These are phyloP conservation scores for Dermatemys mawii DNA, from an alignment of 2,113 vertebrate genomes.

Conservation along the genomic window DNA sequence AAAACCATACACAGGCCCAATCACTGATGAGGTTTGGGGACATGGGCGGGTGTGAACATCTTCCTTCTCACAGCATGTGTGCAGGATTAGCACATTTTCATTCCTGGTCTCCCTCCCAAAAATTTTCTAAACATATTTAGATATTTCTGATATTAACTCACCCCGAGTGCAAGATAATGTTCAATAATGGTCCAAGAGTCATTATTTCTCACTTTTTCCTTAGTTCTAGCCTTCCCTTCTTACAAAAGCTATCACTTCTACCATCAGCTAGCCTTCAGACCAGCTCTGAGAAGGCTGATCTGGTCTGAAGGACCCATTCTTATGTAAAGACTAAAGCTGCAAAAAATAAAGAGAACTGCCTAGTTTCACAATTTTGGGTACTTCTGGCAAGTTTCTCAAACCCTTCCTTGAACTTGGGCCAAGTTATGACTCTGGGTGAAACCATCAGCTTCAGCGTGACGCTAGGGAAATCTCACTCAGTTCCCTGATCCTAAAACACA, in stretches of 20 bases:
- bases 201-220: neutral
- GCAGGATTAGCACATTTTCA: neutral
- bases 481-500: neutral
- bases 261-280: neutral
- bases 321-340: neutral
- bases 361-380: neutral
- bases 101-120: neutral
- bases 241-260: neutral
- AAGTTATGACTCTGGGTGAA: neutral
- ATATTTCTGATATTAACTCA: neutral
- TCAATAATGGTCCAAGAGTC: neutral
- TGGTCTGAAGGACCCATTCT: neutral
- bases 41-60: neutral
- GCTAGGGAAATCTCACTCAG: neutral
- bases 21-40: neutral
- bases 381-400: neutral
- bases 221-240: neutral
- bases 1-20: neutral
- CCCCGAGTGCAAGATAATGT: neutral
- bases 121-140: neutral
- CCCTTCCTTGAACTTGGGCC: neutral
- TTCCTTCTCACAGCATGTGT: neutral
- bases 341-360: neutral
- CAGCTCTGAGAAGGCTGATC: neutral
- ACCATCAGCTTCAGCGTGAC: neutral